These are phyloP conservation scores for Drosophila demipolita DNA, from an alignment of 2,888 invertebrate genomes.

Conservation along the genomic window DNA sequence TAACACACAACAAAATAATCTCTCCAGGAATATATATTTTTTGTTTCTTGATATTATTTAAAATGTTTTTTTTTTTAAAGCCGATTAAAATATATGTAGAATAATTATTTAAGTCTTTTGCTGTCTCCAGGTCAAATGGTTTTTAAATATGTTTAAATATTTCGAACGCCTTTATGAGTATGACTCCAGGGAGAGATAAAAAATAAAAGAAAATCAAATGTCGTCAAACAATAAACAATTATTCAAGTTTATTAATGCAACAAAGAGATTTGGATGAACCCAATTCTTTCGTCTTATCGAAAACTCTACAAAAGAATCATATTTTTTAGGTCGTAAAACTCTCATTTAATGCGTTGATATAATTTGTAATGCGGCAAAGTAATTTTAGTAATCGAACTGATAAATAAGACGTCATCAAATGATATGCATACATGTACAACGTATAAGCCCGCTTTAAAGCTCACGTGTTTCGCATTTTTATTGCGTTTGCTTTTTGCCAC, in stretches of 20 bases:
- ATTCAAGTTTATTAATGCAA: not conserved
- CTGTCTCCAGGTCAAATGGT: not conserved
- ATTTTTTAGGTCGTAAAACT: not conserved
- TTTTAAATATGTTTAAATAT: not conserved
- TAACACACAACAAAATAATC: not conserved
- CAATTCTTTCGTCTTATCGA: not conserved
- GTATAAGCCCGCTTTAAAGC: slow-evolving; percentile 8
- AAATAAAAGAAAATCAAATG: not conserved
- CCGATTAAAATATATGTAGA: not conserved
- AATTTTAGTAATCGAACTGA: slow-evolving; percentile 7
- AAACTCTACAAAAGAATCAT: not conserved
- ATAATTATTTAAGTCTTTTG: not conserved
- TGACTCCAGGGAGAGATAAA: not conserved
- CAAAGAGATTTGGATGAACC: not conserved
- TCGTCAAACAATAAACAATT: not conserved
- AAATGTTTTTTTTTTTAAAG: not conserved
- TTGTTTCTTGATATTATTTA: not conserved
- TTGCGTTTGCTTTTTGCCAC: slow-evolving; percentile 27
- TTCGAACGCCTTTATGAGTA: not conserved
- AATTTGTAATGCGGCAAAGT: not conserved
- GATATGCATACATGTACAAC: not conserved
- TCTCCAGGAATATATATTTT: not conserved
- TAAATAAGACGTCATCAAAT: slow-evolving; percentile 14
- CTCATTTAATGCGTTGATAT: not conserved
- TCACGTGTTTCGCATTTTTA: slow-evolving; percentile 29